A percentile compares a stretch with the other conserved stretches of the same genome.
phyloP scores from a whole-genome alignment of 2,113 vertebrate genomes.

The Neofelis nebulosa region DNA sequence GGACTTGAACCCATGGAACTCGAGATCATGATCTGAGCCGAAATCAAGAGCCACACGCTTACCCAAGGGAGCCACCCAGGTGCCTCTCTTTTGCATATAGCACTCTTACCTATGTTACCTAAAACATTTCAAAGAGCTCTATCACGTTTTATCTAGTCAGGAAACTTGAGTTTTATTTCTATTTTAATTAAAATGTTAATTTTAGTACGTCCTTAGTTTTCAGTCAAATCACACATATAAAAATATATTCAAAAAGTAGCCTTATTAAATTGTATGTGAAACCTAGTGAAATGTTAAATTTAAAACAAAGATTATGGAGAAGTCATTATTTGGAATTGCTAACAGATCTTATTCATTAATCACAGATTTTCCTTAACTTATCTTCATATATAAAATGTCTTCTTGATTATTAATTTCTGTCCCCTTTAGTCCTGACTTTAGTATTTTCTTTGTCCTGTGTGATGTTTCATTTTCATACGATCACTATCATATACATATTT shows the following conservation, averaged over 20 bases:
- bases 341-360: not conserved
- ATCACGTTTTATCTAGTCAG: not conserved
- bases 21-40: too few species aligned
- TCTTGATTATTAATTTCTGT: not conserved
- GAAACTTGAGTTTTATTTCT: not conserved
- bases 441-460: not conserved
- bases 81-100: not conserved
- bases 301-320: not conserved
- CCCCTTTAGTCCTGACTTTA: not conserved
- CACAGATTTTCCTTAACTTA: not conserved
- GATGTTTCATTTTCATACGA: not conserved
- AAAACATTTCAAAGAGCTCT: not conserved
- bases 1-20: too few species aligned
- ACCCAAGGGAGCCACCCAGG: too few species aligned
- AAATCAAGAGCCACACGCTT: too few species aligned
- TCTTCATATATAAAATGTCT: not conserved
- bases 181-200: not conserved
- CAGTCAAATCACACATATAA: not conserved
- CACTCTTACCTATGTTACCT: not conserved
- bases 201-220: not conserved
- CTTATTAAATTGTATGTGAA: not conserved
- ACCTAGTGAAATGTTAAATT: not conserved
- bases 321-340: not conserved
- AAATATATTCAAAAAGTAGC: not conserved
- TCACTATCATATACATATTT: not conserved